Conservation (phyloP, 92 coral and sea anemone genomes). For the Bergia sp. region DNA sequence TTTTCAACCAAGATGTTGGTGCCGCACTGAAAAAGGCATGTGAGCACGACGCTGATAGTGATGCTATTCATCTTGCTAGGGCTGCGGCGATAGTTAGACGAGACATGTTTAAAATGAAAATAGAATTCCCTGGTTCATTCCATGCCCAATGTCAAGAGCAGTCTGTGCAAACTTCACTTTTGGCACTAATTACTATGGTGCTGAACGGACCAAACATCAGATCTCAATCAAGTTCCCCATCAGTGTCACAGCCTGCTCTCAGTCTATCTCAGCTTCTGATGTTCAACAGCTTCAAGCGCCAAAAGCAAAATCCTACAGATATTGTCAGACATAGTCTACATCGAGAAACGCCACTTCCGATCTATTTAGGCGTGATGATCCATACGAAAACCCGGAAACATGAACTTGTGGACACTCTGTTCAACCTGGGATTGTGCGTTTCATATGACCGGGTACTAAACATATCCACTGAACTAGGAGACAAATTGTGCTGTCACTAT, state of each 20-base stretch:
- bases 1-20: constrained; percentile 36
- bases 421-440: constrained; percentile 56
- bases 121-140: constrained; percentile 33
- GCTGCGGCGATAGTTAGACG: not conserved
- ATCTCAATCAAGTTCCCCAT: constrained; percentile 10
- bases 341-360: constrained; percentile 49
- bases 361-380: constrained; percentile 52
- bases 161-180: constrained; percentile 32
- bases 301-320: constrained; percentile 6
- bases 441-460: constrained; percentile 60
- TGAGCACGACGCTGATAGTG: constrained; percentile 52
- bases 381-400: constrained; percentile 53
- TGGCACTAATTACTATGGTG: constrained; percentile 39
- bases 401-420: constrained; percentile 58
- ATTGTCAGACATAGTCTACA: constrained; percentile 37
- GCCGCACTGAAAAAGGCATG: constrained; percentile 41
- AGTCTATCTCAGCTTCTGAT: constrained; percentile 28
- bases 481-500: constrained; percentile 37
- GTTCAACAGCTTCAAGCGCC: constrained; percentile 38
- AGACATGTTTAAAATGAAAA: constrained; percentile 15
- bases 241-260: constrained; percentile 1
- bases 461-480: constrained; percentile 62
- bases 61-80: constrained; percentile 19
- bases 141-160: constrained; percentile 31
- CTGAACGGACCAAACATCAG: constrained; percentile 42